These are phyloP conservation scores for Drosophila paucipuncta DNA, from an alignment of 2,888 invertebrate genomes.

Conservation along the genomic window DNA sequence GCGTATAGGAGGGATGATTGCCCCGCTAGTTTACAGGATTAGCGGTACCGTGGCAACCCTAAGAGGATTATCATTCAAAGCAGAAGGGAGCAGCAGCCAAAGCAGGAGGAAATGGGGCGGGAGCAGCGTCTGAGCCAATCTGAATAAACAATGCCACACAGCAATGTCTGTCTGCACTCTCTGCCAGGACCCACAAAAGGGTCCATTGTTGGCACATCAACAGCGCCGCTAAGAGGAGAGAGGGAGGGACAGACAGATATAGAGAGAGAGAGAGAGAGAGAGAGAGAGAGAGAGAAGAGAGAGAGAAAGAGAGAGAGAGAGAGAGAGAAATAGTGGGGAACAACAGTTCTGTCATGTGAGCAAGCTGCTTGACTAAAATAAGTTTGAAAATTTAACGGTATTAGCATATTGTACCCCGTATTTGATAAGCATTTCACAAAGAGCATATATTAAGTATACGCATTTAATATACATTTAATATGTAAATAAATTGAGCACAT, in stretches of 20 bases:
- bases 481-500: not conserved
- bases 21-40: slow-evolving; percentile 64
- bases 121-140: slow-evolving; percentile 7
- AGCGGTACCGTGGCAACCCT: slow-evolving; percentile 66
- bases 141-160: slow-evolving; percentile 28
- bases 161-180: slow-evolving; percentile 12
- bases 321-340: not conserved
- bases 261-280: not conserved
- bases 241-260: not conserved
- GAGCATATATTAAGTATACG: not conserved
- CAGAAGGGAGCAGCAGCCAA: not conserved
- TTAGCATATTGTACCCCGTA: slow-evolving; percentile 6
- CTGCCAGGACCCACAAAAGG: slow-evolving; percentile 25
- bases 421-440: not conserved
- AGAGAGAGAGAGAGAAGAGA: not conserved
- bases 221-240: not conserved
- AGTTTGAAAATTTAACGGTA: not conserved
- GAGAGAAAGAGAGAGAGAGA: no score
- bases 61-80: slow-evolving; percentile 64
- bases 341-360: slow-evolving; percentile 7
- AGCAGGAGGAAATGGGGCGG: not conserved
- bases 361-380: slow-evolving; percentile 3
- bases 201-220: slow-evolving; percentile 35
- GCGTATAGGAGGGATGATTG: slow-evolving; percentile 43
- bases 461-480: not conserved